Base-by-base conservation (phyloP, 2,113 vertebrate genomes). In the Siniperca knerii region DNA sequence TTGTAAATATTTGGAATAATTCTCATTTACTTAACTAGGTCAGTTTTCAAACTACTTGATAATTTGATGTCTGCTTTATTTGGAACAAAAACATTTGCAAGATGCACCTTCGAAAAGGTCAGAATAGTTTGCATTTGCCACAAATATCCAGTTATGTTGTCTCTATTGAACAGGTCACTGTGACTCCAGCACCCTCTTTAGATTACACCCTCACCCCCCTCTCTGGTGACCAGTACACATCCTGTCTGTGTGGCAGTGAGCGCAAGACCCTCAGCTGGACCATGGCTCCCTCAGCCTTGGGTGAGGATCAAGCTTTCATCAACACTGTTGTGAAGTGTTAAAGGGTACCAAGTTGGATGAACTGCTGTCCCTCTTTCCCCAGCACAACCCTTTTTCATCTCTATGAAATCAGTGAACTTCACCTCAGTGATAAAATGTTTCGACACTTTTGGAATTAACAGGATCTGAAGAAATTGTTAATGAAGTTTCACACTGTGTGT, bases 181-280 rank as follows among this genome's bases (percentile, higher is more conserved):
- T 95, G 69, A 93, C 78, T 67, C 90, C 96, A 18, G 71, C 64
- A 23, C 37, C 87, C 5, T 96, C 96, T 29, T 37, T 55, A 23
- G 93, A 95, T 73, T 96, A 95, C 93, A 93, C 92, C 66, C 94
- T 96, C 73, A 90, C 89, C 72, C 83, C 89, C 0, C 77, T 93
- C 74, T 46, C 92, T 78, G 92, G 65, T 48, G 86, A 92, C 35
- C 40, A 93, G 79, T 96, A 96, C 87, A 92, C 79, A 42, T n/a
- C 77, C 81, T 97, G 96, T 71, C 85, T 96, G 66, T 95, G 93
- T 75, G 91, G 90, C 55, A 92, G 72, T 8, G 88, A 92, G 70
- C 93, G 93, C 79, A 95, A 93, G 85, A 96, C 93, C 2, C 88
- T 95, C 70, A 95, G 69, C 72, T 95, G 95, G 96, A 95, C 77